Evolutionary conservation across 2,888 invertebrate genomes (phyloP).

Genomic region (Drosophila phalerata): DNA sequence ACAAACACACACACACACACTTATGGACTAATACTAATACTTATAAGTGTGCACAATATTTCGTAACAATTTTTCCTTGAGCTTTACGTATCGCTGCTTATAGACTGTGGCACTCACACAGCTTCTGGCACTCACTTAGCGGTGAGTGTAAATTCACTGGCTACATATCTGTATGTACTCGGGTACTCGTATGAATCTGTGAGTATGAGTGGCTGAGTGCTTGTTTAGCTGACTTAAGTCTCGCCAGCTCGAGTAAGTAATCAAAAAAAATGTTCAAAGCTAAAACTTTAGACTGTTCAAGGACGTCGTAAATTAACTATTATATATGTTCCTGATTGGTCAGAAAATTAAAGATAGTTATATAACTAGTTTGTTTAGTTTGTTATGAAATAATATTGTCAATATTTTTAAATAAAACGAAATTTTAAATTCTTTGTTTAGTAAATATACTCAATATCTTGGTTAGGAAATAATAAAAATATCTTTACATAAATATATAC

Average conservation of each 20-base stretch:
- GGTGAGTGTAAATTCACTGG: constrained; percentile 63
- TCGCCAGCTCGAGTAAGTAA: constrained; percentile 20
- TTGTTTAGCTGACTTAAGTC: constrained; percentile 62
- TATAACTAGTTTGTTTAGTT: too few species aligned
- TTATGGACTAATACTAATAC: constrained; percentile 9
- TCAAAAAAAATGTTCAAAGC: too few species aligned
- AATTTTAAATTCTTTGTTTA: too few species aligned
- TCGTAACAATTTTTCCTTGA: constrained; percentile 55
- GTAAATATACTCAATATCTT: too few species aligned
- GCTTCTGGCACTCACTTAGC: constrained; percentile 73
- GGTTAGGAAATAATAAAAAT: too few species aligned
- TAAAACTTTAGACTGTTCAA: not conserved
- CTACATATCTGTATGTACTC: constrained; percentile 1
- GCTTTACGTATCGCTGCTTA: constrained; percentile 70
- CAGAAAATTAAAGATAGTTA: too few species aligned
- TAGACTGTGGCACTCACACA: constrained; percentile 76
- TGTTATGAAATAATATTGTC: too few species aligned
- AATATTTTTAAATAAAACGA: too few species aligned
- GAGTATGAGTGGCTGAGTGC: constrained; percentile 45
- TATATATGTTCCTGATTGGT: too few species aligned
- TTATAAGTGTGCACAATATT: constrained; percentile 54
- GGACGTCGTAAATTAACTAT: not conserved
- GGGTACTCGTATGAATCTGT: constrained; percentile 14
- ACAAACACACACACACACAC: constrained; percentile 15
- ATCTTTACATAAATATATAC: too few species aligned